These are phyloP conservation scores for Thalpophila matura DNA, from an alignment of 2,888 invertebrate species.

Conservation along the genomic window DNA sequence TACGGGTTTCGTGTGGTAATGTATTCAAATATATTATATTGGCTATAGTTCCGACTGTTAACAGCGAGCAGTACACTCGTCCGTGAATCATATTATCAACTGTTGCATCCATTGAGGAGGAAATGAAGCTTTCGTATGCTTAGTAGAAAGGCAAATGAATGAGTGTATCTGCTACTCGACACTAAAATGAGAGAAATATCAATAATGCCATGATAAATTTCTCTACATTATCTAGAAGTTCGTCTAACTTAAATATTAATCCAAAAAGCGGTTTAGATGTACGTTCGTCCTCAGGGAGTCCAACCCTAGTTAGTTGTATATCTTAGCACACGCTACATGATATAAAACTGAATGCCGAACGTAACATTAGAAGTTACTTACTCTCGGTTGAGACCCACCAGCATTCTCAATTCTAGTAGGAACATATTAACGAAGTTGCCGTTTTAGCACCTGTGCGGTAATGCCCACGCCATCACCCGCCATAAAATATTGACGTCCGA, in stretches of 20 bases:
- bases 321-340: constrained; percentile 38
- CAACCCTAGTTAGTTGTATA: constrained; percentile 38
- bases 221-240: constrained; percentile 5
- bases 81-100: constrained; percentile 40
- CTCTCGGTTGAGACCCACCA: constrained; percentile 20
- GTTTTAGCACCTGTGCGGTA: constrained; percentile 56
- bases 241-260: constrained; percentile 27
- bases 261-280: constrained; percentile 29
- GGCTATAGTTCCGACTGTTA: constrained; percentile 33
- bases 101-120: constrained; percentile 52
- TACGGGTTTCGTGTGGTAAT: constrained; percentile 33
- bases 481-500: constrained; percentile 66
- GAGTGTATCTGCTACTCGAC: background rate
- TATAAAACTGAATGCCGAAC: constrained; percentile 39
- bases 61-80: constrained; percentile 16
- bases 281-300: constrained; percentile 31
- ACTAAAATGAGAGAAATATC: constrained; percentile 9
- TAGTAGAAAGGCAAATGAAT: constrained; percentile 2
- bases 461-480: constrained; percentile 49
- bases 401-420: constrained; percentile 37
- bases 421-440: constrained; percentile 34
- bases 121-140: constrained; percentile 10
- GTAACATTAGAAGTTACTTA: constrained; percentile 28
- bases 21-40: constrained; percentile 48
- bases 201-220: constrained; percentile 21